Evolutionary conservation across 2,113 vertebrate species (phyloP).

Genomic region (Pseudorhombus dupliciocellatus): DNA sequence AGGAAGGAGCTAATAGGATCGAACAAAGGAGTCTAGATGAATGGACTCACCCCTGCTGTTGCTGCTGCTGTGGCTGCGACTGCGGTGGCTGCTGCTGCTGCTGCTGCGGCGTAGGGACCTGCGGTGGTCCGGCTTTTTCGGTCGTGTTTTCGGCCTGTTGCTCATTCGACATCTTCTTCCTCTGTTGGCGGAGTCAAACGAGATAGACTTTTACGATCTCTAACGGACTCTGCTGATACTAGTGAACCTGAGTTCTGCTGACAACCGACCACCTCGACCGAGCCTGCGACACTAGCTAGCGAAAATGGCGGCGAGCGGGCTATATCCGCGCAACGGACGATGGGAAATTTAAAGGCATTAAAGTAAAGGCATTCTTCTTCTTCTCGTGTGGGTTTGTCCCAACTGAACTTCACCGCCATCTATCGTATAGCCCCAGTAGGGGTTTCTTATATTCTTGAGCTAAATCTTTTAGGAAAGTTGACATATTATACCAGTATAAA

Average conservation of each 20-base stretch:
- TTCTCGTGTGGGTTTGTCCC: background rate
- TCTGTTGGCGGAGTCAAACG: background rate
- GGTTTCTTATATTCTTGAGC: background rate
- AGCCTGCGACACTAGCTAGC: background rate
- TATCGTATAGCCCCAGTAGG: background rate
- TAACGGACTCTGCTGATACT: background rate
- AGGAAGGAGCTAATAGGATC: background rate
- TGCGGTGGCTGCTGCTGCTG: conserved; percentile 11
- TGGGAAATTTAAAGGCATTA: conserved; percentile 18
- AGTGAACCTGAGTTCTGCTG: background rate
- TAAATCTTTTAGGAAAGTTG: too few species aligned
- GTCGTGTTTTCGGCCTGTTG: conserved; percentile 60
- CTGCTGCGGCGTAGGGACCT: conserved; percentile 2
- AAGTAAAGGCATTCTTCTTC: background rate
- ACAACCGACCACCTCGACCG: background rate
- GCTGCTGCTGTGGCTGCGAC: conserved; percentile 2
- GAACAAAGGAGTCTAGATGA: conserved; percentile 64
- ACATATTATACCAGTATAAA: too few species aligned
- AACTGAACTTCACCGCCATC: background rate
- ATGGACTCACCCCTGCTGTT: conserved; percentile 68
- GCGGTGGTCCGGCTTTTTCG: conserved; percentile 55
- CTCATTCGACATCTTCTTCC: conserved; percentile 76
- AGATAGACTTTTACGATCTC: background rate
- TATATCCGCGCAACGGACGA: background rate
- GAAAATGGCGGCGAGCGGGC: conserved; percentile 64